Evolutionary conservation across 1,140 invertebrate species (phyloP), one percentile per base, ranked within the genome.

Genomic region (Cheumatopsyche charites): DNA sequence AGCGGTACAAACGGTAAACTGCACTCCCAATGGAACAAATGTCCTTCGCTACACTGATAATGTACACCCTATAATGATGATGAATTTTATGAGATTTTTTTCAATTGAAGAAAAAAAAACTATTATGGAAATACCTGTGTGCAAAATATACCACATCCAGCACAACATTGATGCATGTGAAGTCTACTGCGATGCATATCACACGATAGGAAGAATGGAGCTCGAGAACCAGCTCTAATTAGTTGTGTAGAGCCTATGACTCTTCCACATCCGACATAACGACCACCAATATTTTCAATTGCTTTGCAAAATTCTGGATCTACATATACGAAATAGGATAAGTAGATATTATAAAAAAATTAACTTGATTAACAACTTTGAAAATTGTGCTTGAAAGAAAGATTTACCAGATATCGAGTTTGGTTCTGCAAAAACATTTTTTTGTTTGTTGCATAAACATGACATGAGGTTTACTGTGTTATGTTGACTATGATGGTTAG

Each of bases 71-170:
- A 42, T 4, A 15, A 9, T 23, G 23, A 58, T 58, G n/a, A 2
- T 52, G 49, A 19, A 52, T 52, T 11, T 11, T 11, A 9, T 49
- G 4, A 9, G 4, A 49, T 15, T 49, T 11, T 49, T n/a, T n/a
- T 3, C 4, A 49, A 15, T 49, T 11, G n/a, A n/a, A n/a, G n/a
- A 55, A 55, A 17, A 19, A 5, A 11, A 21, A 21, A 63, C 15
- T 15, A 4, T 6, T 42, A 19, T 62, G 3, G 23, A 36, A 62
- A 36, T 79, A 92, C 95, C 87, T 96, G 94, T 26, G 94, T 92
- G 79, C 95, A 97, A 80, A 96, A 98, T 15, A 94, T 83, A 5
- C 95, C 95, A 82, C 95, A 98, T 0, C 90, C 89, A 0, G 94
- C 91, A 80, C 95, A 98, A 79, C 94, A 95, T 78, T 95, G 94